phyloP scores from a whole-genome alignment of 2,113 vertebrate genomes.

The Chloropsis cyanopogon region DNA sequence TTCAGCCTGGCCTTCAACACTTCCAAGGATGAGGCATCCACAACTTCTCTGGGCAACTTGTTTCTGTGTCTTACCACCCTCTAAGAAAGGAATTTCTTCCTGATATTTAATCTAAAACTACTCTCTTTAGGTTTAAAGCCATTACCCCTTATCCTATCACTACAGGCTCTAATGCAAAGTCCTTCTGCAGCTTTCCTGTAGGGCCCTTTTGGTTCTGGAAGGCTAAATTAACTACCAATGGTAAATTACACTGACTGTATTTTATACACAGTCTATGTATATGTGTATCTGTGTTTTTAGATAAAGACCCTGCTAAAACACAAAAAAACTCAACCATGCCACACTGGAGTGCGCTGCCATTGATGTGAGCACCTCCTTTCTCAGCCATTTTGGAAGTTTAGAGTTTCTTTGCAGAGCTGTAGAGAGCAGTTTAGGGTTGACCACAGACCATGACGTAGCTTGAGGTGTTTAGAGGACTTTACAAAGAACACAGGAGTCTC shows the following conservation, averaged over 20 bases:
- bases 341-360: accelerated
- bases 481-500: neutral
- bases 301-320: neutral
- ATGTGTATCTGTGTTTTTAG: neutral
- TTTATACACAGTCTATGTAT: too few relatives aligned
- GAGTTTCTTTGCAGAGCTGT: neutral
- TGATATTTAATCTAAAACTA: neutral
- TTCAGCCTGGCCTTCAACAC: neutral
- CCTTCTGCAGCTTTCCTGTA: neutral
- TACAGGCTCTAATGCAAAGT: neutral
- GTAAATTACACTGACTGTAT: neutral
- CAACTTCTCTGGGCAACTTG: neutral
- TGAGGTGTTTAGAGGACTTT: neutral
- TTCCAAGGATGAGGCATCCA: neutral
- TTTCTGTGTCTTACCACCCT: neutral
- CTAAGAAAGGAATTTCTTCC: neutral
- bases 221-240: neutral
- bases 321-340: neutral
- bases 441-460: neutral
- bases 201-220: neutral
- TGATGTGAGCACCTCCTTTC: neutral
- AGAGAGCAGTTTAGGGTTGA: neutral
- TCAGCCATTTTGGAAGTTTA: neutral
- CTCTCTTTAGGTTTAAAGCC: neutral
- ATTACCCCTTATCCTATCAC: neutral